A percentile compares a stretch with the other conserved stretches of the same genome.
These are phyloP conservation scores for Caenorhabditis zanzibari DNA, from an alignment of 2,888 invertebrate genomes.

Conservation along the genomic window DNA sequence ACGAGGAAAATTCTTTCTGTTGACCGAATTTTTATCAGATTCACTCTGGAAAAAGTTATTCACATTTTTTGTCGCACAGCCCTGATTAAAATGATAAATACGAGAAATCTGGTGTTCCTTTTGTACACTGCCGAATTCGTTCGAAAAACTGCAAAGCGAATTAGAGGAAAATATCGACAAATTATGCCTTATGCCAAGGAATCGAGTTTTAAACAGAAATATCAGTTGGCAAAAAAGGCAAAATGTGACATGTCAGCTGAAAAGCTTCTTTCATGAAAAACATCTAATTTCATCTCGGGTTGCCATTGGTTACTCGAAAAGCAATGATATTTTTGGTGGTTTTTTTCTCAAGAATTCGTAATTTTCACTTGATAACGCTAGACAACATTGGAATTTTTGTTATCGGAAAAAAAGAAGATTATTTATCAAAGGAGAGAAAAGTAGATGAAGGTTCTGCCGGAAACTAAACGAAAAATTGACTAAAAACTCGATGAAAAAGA, in stretches of 20 bases:
- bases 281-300: not conserved
- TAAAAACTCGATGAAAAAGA: not conserved
- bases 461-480: too few relatives aligned
- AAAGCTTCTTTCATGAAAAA: not conserved
- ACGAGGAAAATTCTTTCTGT: too few relatives aligned
- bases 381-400: not conserved
- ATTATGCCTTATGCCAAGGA: conserved; percentile 13
- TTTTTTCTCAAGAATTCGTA: not conserved
- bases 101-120: too few relatives aligned
- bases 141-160: not conserved
- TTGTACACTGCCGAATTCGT: not conserved
- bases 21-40: too few relatives aligned
- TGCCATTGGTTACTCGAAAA: conserved; percentile 4
- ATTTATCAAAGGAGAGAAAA: too few relatives aligned
- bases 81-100: too few relatives aligned
- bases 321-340: not conserved
- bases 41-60: too few relatives aligned
- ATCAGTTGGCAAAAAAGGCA: not conserved
- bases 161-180: not conserved
- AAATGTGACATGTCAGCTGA: not conserved
- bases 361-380: not conserved
- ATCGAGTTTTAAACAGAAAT: too few relatives aligned
- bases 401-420: too few relatives aligned
- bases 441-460: too few relatives aligned
- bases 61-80: too few relatives aligned